These are phyloP conservation scores for Scomber japonicus DNA, from an alignment of 2,113 vertebrate genomes.

Conservation along the genomic window DNA sequence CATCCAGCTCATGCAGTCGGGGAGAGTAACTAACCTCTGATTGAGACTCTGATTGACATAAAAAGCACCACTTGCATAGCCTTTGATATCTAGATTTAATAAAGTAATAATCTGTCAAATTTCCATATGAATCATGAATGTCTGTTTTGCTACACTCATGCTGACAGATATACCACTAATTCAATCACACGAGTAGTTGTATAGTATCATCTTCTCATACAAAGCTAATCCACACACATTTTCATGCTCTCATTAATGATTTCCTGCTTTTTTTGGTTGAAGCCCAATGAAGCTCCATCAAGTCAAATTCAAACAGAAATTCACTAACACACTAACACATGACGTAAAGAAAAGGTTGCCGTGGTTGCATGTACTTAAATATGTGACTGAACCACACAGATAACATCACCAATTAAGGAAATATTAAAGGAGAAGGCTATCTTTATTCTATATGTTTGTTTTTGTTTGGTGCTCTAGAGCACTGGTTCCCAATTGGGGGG, in stretches of 20 bases:
- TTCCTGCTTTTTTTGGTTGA: neutral
- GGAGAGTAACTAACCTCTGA: constrained; percentile 50
- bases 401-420: too few species aligned
- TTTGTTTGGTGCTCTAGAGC: too few species aligned
- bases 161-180: neutral
- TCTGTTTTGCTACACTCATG: neutral
- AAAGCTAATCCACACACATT: neutral
- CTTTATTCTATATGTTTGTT: too few species aligned
- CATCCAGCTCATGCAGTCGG: constrained; percentile 44
- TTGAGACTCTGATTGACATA: constrained; percentile 41
- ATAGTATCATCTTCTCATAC: neutral
- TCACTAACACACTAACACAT: neutral
- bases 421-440: too few species aligned
- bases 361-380: too few species aligned
- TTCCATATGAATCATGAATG: constrained; percentile 27
- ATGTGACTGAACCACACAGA: too few species aligned
- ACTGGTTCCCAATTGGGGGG: too few species aligned
- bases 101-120: constrained; percentile 6
- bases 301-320: constrained; percentile 16
- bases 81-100: constrained; percentile 27
- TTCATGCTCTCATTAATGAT: neutral
- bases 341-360: too few species aligned
- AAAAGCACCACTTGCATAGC: constrained; percentile 8
- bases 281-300: neutral
- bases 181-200: neutral